These are phyloP conservation scores for Sardinella longiceps DNA, from an alignment of 2,797 vertebrate species.

Conservation along the genomic window DNA sequence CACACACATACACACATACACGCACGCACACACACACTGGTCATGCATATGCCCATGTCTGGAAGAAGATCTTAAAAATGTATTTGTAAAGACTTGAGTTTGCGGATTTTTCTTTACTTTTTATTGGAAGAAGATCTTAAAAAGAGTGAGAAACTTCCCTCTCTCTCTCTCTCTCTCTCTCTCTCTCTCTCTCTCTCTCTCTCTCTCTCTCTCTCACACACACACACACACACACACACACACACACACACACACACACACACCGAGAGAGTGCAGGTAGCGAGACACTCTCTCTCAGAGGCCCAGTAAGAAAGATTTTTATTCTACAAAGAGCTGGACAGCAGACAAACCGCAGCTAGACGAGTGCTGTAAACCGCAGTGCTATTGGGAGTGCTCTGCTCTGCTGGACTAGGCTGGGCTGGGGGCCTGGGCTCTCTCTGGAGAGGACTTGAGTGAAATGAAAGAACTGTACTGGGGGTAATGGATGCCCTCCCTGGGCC, in stretches of 20 bases:
- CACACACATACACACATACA: background rate
- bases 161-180: too few species aligned
- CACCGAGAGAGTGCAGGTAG: constrained; percentile 2
- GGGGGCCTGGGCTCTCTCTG: background rate
- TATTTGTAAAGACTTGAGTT: too few species aligned
- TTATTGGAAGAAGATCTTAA: background rate
- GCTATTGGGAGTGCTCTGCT: constrained; percentile 11
- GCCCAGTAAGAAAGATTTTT: constrained; percentile 18
- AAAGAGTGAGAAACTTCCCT: background rate
- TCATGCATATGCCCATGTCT: too few species aligned
- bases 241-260: constrained; percentile 8
- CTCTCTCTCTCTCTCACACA: background rate
- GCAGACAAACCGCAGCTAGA: constrained; percentile 3
- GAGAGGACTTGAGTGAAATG: constrained; percentile 25
- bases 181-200: too few species aligned
- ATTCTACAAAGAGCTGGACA: constrained; percentile 11
- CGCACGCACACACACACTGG: background rate
- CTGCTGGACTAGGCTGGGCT: background rate
- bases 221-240: background rate
- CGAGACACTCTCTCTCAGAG: background rate
- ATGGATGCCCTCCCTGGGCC: constrained; percentile 37
- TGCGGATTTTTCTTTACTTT: too few species aligned
- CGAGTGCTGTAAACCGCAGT: constrained; percentile 1
- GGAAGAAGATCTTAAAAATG: too few species aligned
- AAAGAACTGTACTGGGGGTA: constrained; percentile 28